Percentiles rank a stretch among this genome's conserved stretches.
Conservation (phyloP, 2,797 vertebrate species). For the Melanotaenia trifasciata region DNA sequence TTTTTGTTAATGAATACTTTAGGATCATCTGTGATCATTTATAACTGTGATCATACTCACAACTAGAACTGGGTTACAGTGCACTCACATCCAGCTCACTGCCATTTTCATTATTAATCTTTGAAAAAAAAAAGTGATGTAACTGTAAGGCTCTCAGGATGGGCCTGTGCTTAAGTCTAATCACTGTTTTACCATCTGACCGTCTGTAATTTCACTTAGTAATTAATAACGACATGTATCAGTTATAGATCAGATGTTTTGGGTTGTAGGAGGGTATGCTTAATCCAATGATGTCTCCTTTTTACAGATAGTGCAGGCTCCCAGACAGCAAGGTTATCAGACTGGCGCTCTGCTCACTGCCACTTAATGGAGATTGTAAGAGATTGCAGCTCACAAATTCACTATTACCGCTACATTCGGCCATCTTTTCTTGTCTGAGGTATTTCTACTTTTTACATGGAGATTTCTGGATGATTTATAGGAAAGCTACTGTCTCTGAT, state of each 20-base stretch:
- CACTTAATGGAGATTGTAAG: conserved; percentile 73
- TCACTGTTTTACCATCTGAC: conserved; percentile 58
- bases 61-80: background rate
- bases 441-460: conserved; percentile 56
- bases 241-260: conserved; percentile 85
- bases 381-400: conserved; percentile 69
- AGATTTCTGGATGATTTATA: conserved; percentile 47
- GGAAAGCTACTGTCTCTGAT: conserved; percentile 43
- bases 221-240: conserved; percentile 90
- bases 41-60: background rate
- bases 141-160: conserved; percentile 46
- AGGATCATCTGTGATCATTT: background rate
- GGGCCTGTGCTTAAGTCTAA: conserved; percentile 38
- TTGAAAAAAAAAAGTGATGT: conserved; percentile 20
- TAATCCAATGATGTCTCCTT: conserved; percentile 86
- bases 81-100: background rate
- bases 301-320: conserved; percentile 83
- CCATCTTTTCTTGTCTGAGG: conserved; percentile 56
- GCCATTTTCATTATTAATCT: conserved; percentile 10
- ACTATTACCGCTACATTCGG: conserved; percentile 64
- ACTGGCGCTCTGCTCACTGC: conserved; percentile 71
- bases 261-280: conserved; percentile 81
- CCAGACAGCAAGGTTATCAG: conserved; percentile 84
- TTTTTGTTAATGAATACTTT: no score
- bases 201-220: conserved; percentile 85